These are phyloP conservation scores for Brevipalpus yothersi DNA, from an alignment of 1,140 invertebrate species.

Conservation along the genomic window DNA sequence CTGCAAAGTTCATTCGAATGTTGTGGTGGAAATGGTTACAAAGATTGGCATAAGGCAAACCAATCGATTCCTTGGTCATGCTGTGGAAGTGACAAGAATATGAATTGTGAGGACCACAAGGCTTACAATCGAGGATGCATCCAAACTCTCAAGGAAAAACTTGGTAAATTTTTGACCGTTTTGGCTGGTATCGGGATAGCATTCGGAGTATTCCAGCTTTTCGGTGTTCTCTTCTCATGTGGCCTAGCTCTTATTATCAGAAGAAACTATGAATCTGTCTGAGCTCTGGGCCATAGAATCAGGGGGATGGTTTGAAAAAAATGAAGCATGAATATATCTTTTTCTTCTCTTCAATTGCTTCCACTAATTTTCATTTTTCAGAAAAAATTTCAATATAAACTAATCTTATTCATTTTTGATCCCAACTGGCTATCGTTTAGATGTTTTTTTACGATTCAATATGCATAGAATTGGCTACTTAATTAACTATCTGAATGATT, in stretches of 20 bases:
- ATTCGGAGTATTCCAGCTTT: neutral
- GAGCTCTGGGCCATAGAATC: no score
- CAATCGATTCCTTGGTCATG: neutral
- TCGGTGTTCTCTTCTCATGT: neutral
- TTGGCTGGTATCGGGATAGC: neutral
- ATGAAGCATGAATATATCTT: no score
- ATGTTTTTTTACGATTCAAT: no score
- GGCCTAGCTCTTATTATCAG: neutral
- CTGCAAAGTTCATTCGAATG: conserved; percentile 7
- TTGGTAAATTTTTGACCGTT: neutral
- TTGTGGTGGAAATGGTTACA: conserved; percentile 5
- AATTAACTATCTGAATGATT: no score
- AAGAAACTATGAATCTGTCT: neutral
- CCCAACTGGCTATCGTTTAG: no score
- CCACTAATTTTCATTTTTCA: no score
- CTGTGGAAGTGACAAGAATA: neutral
- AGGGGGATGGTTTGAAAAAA: no score
- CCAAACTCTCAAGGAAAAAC: neutral
- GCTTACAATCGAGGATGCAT: neutral
- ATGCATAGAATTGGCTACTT: no score
- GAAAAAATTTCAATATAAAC: no score
- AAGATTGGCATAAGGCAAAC: neutral
- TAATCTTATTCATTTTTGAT: no score
- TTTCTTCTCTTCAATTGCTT: no score
- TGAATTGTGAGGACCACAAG: neutral